Conservation (phyloP, 2,888 invertebrate genomes). For the Heliconius ismenius region DNA sequence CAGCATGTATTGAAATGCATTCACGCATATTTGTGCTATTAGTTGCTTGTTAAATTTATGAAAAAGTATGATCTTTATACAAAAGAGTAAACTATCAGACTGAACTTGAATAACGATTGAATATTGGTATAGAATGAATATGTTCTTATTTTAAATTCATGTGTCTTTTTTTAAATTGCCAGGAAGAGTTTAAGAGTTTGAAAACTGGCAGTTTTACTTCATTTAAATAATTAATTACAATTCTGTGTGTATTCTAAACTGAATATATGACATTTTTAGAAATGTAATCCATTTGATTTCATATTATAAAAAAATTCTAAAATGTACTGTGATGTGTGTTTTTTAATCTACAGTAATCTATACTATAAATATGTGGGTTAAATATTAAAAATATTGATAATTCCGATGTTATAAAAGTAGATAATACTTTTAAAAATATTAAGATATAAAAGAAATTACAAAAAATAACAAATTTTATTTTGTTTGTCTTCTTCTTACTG, state of each 20-base stretch:
- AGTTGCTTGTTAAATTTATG: conserved; percentile 4
- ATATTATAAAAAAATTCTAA: too few relatives aligned
- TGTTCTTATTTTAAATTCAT: conserved; percentile 4
- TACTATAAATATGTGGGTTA: too few relatives aligned
- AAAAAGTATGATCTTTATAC: conserved; percentile 14
- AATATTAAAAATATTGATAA: too few relatives aligned
- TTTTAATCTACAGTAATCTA: too few relatives aligned
- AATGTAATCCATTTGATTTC: too few relatives aligned
- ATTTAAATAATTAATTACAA: background rate
- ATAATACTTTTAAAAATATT: too few relatives aligned
- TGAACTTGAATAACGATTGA: conserved; percentile 2
- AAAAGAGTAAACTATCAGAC: conserved; percentile 16
- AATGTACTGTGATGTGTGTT: too few relatives aligned
- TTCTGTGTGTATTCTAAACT: background rate
- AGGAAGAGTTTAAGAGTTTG: background rate
- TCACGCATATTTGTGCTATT: conserved; percentile 63
- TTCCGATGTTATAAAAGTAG: too few relatives aligned
- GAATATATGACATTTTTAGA: too few relatives aligned
- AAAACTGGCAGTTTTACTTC: background rate
- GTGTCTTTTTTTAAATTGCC: background rate
- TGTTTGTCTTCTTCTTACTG: background rate
- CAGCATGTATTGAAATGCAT: conserved; percentile 76
- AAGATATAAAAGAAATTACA: too few relatives aligned
- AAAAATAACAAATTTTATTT: too few relatives aligned
- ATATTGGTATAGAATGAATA: background rate